Evolutionary conservation across 2,113 vertebrate genomes (phyloP).

Genomic region (Coreoperca whiteheadi): DNA sequence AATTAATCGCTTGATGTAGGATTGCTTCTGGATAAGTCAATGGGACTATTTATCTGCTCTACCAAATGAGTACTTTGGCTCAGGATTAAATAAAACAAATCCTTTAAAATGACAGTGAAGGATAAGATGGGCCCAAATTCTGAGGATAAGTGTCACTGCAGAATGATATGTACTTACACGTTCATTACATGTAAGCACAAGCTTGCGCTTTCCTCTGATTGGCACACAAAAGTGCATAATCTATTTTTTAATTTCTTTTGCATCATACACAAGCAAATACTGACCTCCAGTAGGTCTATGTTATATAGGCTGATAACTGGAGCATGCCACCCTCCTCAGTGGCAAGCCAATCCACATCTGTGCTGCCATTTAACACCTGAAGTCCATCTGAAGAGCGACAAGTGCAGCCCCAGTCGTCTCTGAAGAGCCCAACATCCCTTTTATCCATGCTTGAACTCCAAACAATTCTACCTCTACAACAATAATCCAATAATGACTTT

Average conservation of each 20-base stretch:
- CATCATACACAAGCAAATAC: slow-evolving; percentile 1
- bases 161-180: slow-evolving; percentile 64
- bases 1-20: slow-evolving; percentile 75
- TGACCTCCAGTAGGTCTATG: slow-evolving; percentile 16
- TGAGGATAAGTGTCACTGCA: slow-evolving; percentile 67
- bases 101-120: slow-evolving; percentile 67
- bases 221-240: slow-evolving; percentile 27
- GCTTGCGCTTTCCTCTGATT: slow-evolving; percentile 28
- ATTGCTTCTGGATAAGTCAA: slow-evolving; percentile 75
- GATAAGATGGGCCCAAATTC: slow-evolving; percentile 68
- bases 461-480: slow-evolving; percentile 79
- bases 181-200: slow-evolving; percentile 40
- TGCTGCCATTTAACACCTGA: slow-evolving; percentile 48
- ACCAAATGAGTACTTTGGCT: slow-evolving; percentile 74
- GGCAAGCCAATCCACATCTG: slow-evolving; percentile 41
- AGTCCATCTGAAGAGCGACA: slow-evolving; percentile 58
- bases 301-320: slow-evolving; percentile 27
- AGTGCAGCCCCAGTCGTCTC: slow-evolving; percentile 62
- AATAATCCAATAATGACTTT: slow-evolving; percentile 84
- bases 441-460: slow-evolving; percentile 81
- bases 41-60: slow-evolving; percentile 71
- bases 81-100: slow-evolving; percentile 66
- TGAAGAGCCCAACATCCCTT: slow-evolving; percentile 73
- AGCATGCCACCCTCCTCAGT: slow-evolving; percentile 29
- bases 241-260: slow-evolving; percentile 31